phyloP scores from a whole-genome alignment of 2,113 vertebrate species.

The Barnardius zonarius region DNA sequence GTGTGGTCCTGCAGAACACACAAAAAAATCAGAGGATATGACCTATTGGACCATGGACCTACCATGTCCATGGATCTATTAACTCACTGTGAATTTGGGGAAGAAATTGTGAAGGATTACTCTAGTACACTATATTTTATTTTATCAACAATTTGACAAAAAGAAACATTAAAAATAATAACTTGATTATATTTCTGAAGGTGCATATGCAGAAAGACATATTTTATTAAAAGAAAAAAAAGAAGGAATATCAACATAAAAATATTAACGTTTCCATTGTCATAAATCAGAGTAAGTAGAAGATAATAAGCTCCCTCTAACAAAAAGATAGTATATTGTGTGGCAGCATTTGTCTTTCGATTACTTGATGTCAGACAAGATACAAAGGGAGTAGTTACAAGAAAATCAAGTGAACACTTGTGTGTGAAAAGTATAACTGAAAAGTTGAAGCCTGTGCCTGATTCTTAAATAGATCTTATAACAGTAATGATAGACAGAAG shows the following conservation, averaged over 20 bases:
- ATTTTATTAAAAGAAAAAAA: not conserved
- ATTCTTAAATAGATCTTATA: not conserved
- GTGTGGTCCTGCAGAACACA: not conserved
- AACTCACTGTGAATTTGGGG: not conserved
- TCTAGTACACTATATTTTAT: not conserved
- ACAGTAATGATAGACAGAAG: rapidly evolving
- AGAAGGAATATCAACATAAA: not conserved
- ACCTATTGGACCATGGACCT: not conserved
- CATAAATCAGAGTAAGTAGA: not conserved
- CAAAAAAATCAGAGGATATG: not conserved
- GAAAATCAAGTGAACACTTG: not conserved
- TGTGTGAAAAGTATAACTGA: not conserved
- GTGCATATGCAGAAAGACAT: not conserved
- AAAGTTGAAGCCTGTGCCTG: not conserved
- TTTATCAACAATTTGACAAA: not conserved
- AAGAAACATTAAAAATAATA: not conserved
- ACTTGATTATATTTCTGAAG: not conserved
- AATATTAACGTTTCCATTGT: not conserved
- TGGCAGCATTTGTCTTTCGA: not conserved
- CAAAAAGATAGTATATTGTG: not conserved
- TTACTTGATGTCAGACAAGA: not conserved
- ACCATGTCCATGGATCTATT: not conserved
- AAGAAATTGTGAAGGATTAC: not conserved
- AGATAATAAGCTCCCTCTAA: not conserved
- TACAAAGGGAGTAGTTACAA: not conserved